A percentile compares a stretch with the other conserved stretches of the same genome.
Conservation (phyloP, 1,140 invertebrate genomes). For the Whitmania pigra region DNA sequence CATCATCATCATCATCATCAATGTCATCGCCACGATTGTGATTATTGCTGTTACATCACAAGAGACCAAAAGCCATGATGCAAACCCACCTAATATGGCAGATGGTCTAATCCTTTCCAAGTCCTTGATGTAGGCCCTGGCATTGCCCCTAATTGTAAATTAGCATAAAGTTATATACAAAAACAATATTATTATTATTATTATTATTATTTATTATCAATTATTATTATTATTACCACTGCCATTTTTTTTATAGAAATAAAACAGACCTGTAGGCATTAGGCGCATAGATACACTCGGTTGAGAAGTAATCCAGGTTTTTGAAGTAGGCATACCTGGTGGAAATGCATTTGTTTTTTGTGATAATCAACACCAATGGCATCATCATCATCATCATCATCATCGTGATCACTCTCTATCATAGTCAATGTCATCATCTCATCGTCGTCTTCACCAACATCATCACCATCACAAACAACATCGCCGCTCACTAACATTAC, state of each 20-base stretch:
- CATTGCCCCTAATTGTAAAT: conserved; percentile 61
- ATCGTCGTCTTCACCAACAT: neutral
- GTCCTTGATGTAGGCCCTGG: conserved; percentile 82
- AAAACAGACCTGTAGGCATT: conserved; percentile 65
- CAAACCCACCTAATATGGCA: conserved; percentile 58
- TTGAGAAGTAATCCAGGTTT: conserved; percentile 94
- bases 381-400: neutral
- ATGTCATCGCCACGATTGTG: too few species aligned
- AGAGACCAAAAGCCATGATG: neutral
- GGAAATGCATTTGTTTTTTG: neutral
- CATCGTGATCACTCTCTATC: neutral
- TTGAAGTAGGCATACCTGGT: conserved; percentile 75
- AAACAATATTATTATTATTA: neutral
- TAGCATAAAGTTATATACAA: too few species aligned
- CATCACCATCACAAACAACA: neutral
- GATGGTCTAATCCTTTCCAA: conserved; percentile 81
- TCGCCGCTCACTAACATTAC: conserved; percentile 63
- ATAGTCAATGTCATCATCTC: neutral
- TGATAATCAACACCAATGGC: neutral
- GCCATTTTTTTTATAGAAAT: neutral
- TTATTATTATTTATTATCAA: neutral
- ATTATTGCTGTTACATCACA: too few species aligned
- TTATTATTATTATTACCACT: neutral
- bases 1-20: conserved; percentile 11
- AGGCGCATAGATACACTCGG: conserved; percentile 95